These are phyloP conservation scores for Andrena hattorfiana DNA, from an alignment of 2,888 invertebrate genomes.

Conservation along the genomic window DNA sequence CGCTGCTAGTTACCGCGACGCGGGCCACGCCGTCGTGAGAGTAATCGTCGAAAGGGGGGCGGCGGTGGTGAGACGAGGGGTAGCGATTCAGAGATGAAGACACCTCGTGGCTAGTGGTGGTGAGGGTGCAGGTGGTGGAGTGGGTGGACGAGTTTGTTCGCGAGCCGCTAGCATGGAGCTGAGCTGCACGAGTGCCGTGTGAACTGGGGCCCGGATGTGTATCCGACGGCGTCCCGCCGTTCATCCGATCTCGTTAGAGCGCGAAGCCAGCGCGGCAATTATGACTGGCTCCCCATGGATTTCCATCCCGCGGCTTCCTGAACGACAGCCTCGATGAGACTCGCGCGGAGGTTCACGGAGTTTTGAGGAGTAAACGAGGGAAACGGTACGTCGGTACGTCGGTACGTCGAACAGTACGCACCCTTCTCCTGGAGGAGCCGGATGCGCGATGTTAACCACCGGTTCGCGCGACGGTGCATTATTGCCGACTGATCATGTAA, in stretches of 20 bases:
- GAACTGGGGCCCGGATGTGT: conserved; percentile 22
- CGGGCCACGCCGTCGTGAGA: background rate
- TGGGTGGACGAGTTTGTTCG: conserved; percentile 53
- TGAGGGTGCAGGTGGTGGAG: conserved; percentile 55
- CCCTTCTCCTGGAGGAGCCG: background rate
- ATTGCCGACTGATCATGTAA: conserved; percentile 29
- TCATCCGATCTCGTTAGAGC: no score
- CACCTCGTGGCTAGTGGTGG: conserved; percentile 59
- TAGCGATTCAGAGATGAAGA: conserved; percentile 37
- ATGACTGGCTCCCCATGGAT: conserved; percentile 20
- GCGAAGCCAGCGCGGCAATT: no score
- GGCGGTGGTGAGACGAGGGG: conserved; percentile 14
- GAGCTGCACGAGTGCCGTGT: conserved; percentile 44
- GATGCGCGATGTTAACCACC: background rate
- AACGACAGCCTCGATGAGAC: background rate
- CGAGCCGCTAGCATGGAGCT: conserved; percentile 34
- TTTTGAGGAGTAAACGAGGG: background rate
- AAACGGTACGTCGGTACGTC: conserved; percentile 41
- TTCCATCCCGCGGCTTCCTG: conserved; percentile 2
- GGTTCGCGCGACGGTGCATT: background rate
- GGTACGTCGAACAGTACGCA: no score
- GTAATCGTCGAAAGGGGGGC: background rate
- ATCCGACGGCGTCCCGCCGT: conserved; percentile 18
- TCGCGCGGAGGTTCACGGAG: conserved; percentile 1
- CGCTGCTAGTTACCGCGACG: background rate